A percentile compares a stretch with the other conserved stretches of the same genome.
These are phyloP conservation scores for Pygocentrus nattereri DNA, from an alignment of 2,797 vertebrate species.

Conservation along the genomic window DNA sequence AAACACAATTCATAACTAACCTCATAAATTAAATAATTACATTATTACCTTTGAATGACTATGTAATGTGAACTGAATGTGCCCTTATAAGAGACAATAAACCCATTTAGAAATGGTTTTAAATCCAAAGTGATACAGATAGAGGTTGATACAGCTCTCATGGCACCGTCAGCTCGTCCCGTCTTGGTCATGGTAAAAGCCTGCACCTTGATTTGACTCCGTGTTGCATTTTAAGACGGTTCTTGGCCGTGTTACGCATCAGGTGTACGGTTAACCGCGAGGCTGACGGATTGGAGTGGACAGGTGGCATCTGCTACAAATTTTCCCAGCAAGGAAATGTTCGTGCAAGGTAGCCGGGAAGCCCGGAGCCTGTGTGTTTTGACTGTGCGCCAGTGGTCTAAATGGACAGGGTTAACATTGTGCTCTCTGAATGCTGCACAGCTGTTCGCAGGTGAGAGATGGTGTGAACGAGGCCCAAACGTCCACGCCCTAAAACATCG, in stretches of 20 bases:
- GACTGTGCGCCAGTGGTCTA: slow-evolving; percentile 49
- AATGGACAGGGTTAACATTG: slow-evolving; percentile 30
- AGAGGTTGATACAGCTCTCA: background rate
- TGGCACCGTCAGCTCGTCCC: background rate
- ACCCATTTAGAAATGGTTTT: background rate
- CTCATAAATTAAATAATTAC: too few relatives aligned
- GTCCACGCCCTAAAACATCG: background rate
- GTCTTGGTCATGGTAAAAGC: slow-evolving; percentile 36
- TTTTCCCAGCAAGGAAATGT: slow-evolving; percentile 51
- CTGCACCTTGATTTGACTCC: slow-evolving; percentile 24
- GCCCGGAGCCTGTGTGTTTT: slow-evolving; percentile 60
- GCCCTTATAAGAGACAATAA: too few relatives aligned
- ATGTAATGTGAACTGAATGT: too few relatives aligned
- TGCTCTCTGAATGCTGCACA: slow-evolving; percentile 5
- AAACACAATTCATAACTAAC: too few relatives aligned
- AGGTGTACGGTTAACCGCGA: slow-evolving; percentile 47
- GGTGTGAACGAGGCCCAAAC: slow-evolving; percentile 12
- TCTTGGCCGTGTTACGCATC: slow-evolving; percentile 54
- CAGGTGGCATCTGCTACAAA: slow-evolving; percentile 56
- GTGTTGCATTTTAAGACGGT: slow-evolving; percentile 34
- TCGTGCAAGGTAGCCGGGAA: slow-evolving; percentile 59
- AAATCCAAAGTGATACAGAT: background rate
- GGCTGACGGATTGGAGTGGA: slow-evolving; percentile 56
- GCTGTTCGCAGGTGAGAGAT: slow-evolving; percentile 46
- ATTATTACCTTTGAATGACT: too few relatives aligned